Evolutionary conservation across 1,140 invertebrate species (phyloP), one percentile per base, ranked within the genome.

Genomic region (Coelopa frigida): DNA sequence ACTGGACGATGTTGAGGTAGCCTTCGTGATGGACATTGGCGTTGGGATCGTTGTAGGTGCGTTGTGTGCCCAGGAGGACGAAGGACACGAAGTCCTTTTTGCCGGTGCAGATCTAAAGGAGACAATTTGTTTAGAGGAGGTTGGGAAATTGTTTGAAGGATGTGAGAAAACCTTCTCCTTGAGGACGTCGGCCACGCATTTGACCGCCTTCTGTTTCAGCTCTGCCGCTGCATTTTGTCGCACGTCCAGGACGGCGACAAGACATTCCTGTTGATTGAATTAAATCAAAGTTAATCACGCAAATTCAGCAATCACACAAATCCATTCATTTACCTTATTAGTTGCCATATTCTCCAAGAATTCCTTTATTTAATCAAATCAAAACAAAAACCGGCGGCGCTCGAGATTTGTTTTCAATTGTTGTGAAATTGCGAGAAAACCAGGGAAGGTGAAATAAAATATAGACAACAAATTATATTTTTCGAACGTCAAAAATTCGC

Each of bases 61-160:
- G 17, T 36, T 62, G 50, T 18, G 46, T 39, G 2, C 63, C 63
- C n/a, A 67, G 55, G 7, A 67, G 46, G 2, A 66, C 57, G 50
- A 67, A 63, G 2, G 62, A 56, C 3, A 66, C 46, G n/a, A 48
- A 44, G 35, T 67, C 63, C 35, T 66, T 63, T 18, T 48, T 66
- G 24, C 42, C 54, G 21, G 55, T 36, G 11, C 62, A 61, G 27
- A 67, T 63, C 63, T 66, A 22, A 3, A 32, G 14, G 12, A 12
- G 12, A 2, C 24, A 14, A 4, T n/a, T n/a, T n/a, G n/a, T n/a
- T n/a, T n/a, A n/a, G n/a, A n/a, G n/a, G n/a, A n/a, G n/a, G n/a
- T n/a, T n/a, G n/a, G n/a, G n/a, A n/a, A n/a, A n/a, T n/a, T n/a
- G n/a, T n/a, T n/a, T n/a, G n/a, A n/a, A n/a, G n/a, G n/a, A n/a